phyloP scores from a whole-genome alignment of 92 coral and sea anemone species.

The Parazoanthus atlanticus region DNA sequence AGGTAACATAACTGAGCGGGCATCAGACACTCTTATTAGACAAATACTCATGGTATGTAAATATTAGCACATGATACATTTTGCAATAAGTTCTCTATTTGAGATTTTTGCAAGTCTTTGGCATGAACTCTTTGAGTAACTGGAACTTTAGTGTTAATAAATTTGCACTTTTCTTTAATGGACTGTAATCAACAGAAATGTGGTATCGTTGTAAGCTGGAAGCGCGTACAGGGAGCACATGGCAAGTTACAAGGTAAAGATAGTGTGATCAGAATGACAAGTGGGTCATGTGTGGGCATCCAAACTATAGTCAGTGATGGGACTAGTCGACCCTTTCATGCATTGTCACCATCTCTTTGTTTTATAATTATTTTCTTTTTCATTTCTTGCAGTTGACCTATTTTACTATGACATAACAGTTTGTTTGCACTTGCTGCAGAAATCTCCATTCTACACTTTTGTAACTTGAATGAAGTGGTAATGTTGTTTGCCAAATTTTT shows the following conservation, averaged over 20 bases:
- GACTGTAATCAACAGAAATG: conserved; percentile 70
- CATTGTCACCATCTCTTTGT: too few relatives aligned
- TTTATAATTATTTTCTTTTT: too few relatives aligned
- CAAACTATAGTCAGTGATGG: too few relatives aligned
- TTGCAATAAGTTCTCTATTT: background rate
- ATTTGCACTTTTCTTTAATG: background rate
- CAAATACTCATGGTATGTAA: conserved; percentile 94
- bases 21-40: conserved; percentile 97
- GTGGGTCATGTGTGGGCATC: too few relatives aligned
- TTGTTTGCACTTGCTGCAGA: too few relatives aligned
- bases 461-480: too few relatives aligned
- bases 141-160: background rate
- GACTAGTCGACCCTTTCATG: too few relatives aligned
- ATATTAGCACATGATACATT: background rate
- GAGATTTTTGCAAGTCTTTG: background rate
- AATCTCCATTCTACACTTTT: too few relatives aligned
- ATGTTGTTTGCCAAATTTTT: too few relatives aligned
- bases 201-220: conserved; percentile 97
- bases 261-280: too few relatives aligned
- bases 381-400: too few relatives aligned
- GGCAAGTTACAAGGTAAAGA: conserved; percentile 91
- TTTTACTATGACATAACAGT: too few relatives aligned
- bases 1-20: conserved; percentile 99
- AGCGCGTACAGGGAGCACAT: conserved; percentile 95
- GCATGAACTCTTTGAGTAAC: background rate